Evolutionary conservation across 2,888 invertebrate species (phyloP), one percentile per base, ranked within the genome.

Genomic region (Orchesella flavescens): DNA sequence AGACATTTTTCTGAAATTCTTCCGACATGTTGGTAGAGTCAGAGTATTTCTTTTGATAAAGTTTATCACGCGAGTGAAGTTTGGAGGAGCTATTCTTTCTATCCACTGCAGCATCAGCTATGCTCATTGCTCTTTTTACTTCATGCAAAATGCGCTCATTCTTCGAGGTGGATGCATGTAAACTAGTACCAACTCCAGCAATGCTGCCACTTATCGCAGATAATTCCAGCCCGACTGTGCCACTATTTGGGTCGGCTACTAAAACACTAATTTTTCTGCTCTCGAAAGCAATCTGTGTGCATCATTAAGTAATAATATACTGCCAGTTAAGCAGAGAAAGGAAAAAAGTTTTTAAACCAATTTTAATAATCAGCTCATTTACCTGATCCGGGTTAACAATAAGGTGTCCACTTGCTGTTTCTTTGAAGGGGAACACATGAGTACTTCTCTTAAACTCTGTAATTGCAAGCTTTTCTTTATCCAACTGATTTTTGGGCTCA

Each of bases 231-330:
- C 15, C 17, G 17, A 69, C 23, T n/a, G 59, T 17, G 21, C 69
- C 69, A 19, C 81, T 76, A 23, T 49, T 76, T 0, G 86, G 86
- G 46, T 87, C 84, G 7, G 84, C 71, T 0, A 87, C 83, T 17
- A 87, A 57, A 12, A 87, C 86, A 5, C 83, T 84, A 23, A 87
- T 61, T 57, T 85, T 83, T 55, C 84, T 83, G 53, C 81, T 85
- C 77, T 86, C 85, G 75, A 85, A 87, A 0, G 85, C 87, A 63
- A 87, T 72, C 80, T 86, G 57, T 4, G 68, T 9, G 44, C 55
- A 19, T 9, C 19, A 1, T 5, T 4, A 53, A 13, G 34, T 19
- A 72, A 34, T 34, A 46, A 19, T 15, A 75, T 19, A 34, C 34
- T n/a, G n/a, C 46, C 7, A 44, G 17, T 68, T 44, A n/a, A n/a